A percentile compares a stretch with the other conserved stretches of the same genome.
Evolutionary conservation across 2,113 vertebrate genomes (phyloP).

Genomic region (Paedocypris sp.): DNA sequence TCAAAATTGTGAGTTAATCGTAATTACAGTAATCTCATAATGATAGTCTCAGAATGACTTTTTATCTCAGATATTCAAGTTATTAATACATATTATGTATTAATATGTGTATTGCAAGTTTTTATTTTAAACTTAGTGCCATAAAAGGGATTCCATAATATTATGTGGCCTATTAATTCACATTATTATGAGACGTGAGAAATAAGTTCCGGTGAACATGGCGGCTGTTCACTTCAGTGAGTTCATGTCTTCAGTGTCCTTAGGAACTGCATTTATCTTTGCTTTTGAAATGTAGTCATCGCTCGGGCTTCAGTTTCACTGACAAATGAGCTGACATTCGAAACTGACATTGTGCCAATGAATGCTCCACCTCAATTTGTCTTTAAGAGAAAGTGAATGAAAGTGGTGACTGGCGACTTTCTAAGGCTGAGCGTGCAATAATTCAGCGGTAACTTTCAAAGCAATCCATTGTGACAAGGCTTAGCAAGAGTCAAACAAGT

Average conservation of each 20-base stretch:
- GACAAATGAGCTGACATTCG: neutral
- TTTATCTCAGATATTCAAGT: too few species aligned
- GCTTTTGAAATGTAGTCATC: slow-evolving; percentile 3
- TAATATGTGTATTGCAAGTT: too few species aligned
- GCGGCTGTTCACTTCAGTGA: neutral
- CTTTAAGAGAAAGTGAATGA: slow-evolving; percentile 5
- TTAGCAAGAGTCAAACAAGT: slow-evolving; percentile 9
- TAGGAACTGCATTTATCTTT: neutral
- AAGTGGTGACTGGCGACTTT: neutral
- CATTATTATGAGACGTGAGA: neutral
- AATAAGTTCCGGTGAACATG: neutral
- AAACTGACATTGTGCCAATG: neutral
- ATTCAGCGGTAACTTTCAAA: slow-evolving; percentile 20
- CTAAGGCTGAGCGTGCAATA: neutral
- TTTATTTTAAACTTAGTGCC: too few species aligned
- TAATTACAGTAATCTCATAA: too few species aligned
- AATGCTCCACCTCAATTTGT: slow-evolving; percentile 3
- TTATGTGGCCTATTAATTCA: too few species aligned
- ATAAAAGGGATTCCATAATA: too few species aligned
- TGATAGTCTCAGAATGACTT: too few species aligned
- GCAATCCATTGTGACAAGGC: slow-evolving; percentile 22
- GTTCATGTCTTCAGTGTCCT: neutral
- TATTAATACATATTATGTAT: too few species aligned
- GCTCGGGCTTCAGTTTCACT: neutral
- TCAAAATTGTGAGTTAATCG: too few species aligned